A percentile compares a stretch with the other conserved stretches of the same genome.
phyloP scores from a whole-genome alignment of 2,113 vertebrate genomes.

The Podarcis muralis region DNA sequence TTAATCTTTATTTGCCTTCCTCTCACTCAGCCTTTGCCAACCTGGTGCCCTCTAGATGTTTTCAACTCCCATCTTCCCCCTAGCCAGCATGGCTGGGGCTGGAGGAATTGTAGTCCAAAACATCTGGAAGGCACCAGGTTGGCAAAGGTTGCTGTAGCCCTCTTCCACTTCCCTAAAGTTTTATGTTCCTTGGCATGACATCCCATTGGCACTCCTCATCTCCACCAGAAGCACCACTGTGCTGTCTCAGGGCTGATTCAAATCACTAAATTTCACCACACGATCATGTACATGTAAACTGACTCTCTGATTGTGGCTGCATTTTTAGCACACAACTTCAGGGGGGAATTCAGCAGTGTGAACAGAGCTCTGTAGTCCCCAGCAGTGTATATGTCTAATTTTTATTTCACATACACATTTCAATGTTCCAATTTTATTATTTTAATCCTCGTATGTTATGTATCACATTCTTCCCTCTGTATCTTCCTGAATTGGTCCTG shows the following conservation, averaged over 20 bases:
- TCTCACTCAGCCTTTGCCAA: no score
- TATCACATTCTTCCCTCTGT: not conserved
- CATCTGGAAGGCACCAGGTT: no score
- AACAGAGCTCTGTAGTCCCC: not conserved
- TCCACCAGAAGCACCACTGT: not conserved
- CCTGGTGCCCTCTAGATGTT: no score
- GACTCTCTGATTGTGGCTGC: not conserved
- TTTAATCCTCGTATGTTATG: not conserved
- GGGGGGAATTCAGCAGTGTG: not conserved
- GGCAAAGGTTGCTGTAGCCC: not conserved
- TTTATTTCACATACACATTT: not conserved
- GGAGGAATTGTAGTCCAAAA: no score
- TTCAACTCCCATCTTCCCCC: no score
- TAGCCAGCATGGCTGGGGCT: no score
- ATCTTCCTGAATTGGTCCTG: not conserved
- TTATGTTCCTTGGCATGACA: not conserved
- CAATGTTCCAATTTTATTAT: not conserved
- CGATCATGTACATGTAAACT: not conserved
- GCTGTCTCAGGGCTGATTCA: not conserved
- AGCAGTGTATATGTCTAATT: not conserved
- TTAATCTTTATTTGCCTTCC: not conserved
- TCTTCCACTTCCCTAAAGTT: not conserved
- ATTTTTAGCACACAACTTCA: not conserved
- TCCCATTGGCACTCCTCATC: not conserved
- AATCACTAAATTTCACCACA: not conserved